Evolutionary conservation across 2,888 invertebrate species (phyloP), one percentile per base, ranked within the genome.

Genomic region (Argyra leucocephala): DNA sequence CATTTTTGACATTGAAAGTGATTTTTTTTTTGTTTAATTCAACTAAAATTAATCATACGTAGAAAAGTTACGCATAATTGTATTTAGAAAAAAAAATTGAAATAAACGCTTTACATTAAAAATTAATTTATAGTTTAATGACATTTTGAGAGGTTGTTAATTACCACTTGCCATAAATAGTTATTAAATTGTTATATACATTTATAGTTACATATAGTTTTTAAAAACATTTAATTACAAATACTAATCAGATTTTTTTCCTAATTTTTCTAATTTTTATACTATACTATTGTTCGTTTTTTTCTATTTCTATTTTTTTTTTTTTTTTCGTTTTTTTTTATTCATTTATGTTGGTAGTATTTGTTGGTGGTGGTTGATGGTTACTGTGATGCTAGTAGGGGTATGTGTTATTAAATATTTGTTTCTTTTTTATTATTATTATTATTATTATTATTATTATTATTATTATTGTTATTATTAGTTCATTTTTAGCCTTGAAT

Each of bases 121-220:
- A 31, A 31, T 31, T 31, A 48, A 48, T 48, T 48, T 48, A 48
- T 48, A 48, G 48, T 48, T 48, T 48, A 48, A 48, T 48, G 48
- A 48, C 48, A 48, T 48, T 48, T 18, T 3, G 37, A 15, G 37
- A 12, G 37, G 37, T 10, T 6, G 15, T 37, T 37, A 15, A 9
- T 37, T 5, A 31, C 10, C 31, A 7, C 31, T 31, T 31, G 10
- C 6, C 31, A 31, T n/a, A n/a, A n/a, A n/a, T n/a, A n/a, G n/a
- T n/a, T n/a, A n/a, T n/a, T n/a, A n/a, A n/a, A n/a, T n/a, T n/a
- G n/a, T n/a, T n/a, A n/a, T n/a, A n/a, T n/a, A n/a, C n/a, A n/a
- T n/a, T n/a, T n/a, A n/a, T n/a, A n/a, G n/a, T n/a, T n/a, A n/a
- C n/a, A n/a, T n/a, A n/a, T n/a, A n/a, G n/a, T n/a, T n/a, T n/a